Base-by-base conservation (phyloP, 1,140 invertebrate genomes). In the Stegodyphus dumicola region DNA sequence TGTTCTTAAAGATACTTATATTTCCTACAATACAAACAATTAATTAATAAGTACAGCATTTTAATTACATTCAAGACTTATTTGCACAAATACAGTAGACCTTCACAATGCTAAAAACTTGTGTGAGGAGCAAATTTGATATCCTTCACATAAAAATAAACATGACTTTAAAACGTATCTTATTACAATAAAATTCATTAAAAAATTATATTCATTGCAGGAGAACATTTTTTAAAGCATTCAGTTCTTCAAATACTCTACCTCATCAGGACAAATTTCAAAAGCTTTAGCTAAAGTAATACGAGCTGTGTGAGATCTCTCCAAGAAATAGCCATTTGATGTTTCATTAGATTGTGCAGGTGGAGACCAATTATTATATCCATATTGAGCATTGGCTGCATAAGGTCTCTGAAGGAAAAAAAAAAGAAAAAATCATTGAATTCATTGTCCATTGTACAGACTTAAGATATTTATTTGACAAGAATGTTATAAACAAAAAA, bases 321-420 rank as follows among this genome's bases (percentile, higher is more conserved):
- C 97, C 66, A 99, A 91, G 91, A 96, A 97, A 89, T 98, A 99
- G 74, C 97, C 96, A 90, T 97, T 98, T 9, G 96, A 95, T 17
- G 95, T 96, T 90, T 99, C 97, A 91, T 99, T 99, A 11, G 96
- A 98, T 88, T 95, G 95, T 2, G 96, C 94, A 6, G 97, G 96
- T 11, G 97, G 96, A 86, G 97, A 98, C 95, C 97, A 98, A 85
- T 95, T 96, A 89, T 94, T 96, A 90, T 97, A 98, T 56, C 94
- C 94, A 89, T 97, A 97, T 88, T 93, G 93, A 18, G 90, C 87
- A 86, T 90, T 91, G 11, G 89, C 89, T 52, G 94, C 93, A 89
- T 94, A 94, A 80, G 94, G 93, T 90, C 94, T 90, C 91, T 93
- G 91, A 56, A 91, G 90, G 87, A 86, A 79, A 80, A 74, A 86